Conservation (phyloP, 2,888 invertebrate genomes). For the Eupelmus urozonus region DNA sequence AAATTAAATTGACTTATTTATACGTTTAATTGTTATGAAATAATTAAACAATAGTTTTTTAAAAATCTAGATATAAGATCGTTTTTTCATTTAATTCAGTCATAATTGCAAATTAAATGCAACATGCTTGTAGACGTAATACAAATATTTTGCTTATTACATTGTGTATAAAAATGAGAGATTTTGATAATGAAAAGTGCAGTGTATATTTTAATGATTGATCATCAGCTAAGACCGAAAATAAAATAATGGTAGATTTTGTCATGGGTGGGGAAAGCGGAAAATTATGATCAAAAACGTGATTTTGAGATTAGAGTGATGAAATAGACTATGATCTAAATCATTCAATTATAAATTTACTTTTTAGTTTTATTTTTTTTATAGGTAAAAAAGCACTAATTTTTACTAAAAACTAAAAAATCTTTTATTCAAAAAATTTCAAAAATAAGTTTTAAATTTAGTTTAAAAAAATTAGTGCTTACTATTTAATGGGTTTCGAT, state of each 20-base stretch:
- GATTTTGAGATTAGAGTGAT: too few relatives aligned
- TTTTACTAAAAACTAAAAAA: background rate
- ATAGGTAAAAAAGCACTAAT: constrained; percentile 28
- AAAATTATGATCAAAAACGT: background rate
- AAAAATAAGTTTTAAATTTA: background rate
- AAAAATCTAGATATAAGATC: background rate
- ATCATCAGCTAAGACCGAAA: background rate
- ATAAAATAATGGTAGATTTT: background rate
- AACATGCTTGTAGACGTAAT: constrained; percentile 35
- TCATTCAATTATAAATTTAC: background rate
- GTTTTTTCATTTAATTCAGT: constrained; percentile 9
- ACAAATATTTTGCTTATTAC: constrained; percentile 28
- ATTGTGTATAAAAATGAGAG: too few relatives aligned
- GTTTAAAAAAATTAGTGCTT: constrained; percentile 6
- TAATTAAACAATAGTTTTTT: too few relatives aligned
- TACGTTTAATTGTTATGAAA: too few relatives aligned
- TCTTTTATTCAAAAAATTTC: background rate
- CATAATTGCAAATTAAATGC: constrained; percentile 15
- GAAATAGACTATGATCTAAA: too few relatives aligned
- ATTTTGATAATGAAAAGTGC: constrained; percentile 33
- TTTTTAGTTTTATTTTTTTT: background rate
- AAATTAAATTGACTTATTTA: too few relatives aligned
- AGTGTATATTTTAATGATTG: background rate
- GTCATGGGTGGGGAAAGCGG: background rate
- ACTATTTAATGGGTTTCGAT: background rate